phyloP scores from a whole-genome alignment of 1,140 invertebrate genomes.

The Drosophila santomea region DNA sequence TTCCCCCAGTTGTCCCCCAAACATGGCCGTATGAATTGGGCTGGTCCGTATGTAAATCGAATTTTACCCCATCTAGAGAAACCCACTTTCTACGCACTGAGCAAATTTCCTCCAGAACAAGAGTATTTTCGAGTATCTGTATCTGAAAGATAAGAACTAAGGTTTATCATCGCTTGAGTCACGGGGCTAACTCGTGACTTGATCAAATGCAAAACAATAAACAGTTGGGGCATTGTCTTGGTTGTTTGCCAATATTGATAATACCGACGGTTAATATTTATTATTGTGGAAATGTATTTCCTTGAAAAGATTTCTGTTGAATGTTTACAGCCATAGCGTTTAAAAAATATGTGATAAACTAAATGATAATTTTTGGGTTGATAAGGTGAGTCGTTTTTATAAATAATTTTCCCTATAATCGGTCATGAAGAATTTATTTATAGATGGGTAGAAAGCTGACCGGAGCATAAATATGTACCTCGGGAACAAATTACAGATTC shows the following conservation, averaged over 20 bases:
- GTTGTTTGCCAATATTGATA: conserved; percentile 38
- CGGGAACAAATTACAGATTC: no score
- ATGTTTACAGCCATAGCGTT: conserved; percentile 1
- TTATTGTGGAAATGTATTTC: conserved; percentile 22
- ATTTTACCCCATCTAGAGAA: conserved; percentile 6
- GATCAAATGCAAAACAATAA: conserved; percentile 36
- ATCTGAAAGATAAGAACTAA: conserved; percentile 35
- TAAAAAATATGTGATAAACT: background rate
- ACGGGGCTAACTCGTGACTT: conserved; percentile 44
- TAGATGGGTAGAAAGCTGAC: no score
- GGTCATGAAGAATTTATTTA: no score
- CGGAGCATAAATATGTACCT: no score
- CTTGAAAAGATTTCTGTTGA: background rate
- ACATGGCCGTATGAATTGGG: conserved; percentile 46
- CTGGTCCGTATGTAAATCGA: conserved; percentile 52
- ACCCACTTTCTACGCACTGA: conserved; percentile 30
- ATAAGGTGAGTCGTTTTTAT: background rate
- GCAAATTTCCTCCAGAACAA: conserved; percentile 43
- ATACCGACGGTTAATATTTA: conserved; percentile 25
- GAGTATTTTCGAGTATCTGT: conserved; percentile 45
- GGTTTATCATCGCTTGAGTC: conserved; percentile 39
- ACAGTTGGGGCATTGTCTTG: conserved; percentile 16
- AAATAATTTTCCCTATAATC: no score
- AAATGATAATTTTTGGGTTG: background rate
- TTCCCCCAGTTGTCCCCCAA: conserved; percentile 35